Base-by-base conservation (phyloP, 2,888 invertebrate genomes). In the Chymomyza fuscimana region DNA sequence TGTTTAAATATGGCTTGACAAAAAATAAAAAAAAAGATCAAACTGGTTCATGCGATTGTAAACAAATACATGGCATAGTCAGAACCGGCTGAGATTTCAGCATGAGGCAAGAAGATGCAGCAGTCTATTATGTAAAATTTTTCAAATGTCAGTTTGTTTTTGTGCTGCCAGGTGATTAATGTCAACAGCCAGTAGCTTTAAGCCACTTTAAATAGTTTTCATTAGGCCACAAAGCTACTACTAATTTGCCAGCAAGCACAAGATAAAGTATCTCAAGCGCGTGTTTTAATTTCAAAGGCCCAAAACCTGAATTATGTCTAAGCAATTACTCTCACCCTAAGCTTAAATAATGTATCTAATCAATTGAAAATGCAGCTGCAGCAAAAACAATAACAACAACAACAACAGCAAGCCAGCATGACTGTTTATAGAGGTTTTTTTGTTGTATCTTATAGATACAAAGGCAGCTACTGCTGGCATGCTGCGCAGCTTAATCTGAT, bases 401-500 rank as follows among this genome's bases (percentile, higher is more conserved):
- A 12, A 12, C 22, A 12, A 46, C 36, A 36, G 2, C 36, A 36
- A 36, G 36, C 40, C 12, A 46, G 40, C 40, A 46, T 46, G 40
- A 46, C 40, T 46, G 40, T 46, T 46, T 46, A 12, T 46, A 46
- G 40, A 12, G 0, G 12, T 46, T 9, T 7, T 32, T 32, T 46
- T 46, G 4, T 36, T 36, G 36, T 36, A 46, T 46, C 40, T 46
- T 12, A 10, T 6, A 46, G 40, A 46, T 46, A 46, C 40, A 46
- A 46, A 46, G 12, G 40, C 40, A 12, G 40, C 40, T 58, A 6
- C 58, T 22, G 16, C 29, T 25, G 58, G 25, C 58, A 9, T 16
- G 69, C 72, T 75, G 81, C 76, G 74, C 79, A 75, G 74, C 79
- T 80, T 79, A 83, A 84, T 84, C 86, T 87, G 86, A 84, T 86